Percentiles rank a stretch among this genome's conserved stretches.
Evolutionary conservation across 2,888 invertebrate species (phyloP).

Genomic region (Troilus luridus): DNA sequence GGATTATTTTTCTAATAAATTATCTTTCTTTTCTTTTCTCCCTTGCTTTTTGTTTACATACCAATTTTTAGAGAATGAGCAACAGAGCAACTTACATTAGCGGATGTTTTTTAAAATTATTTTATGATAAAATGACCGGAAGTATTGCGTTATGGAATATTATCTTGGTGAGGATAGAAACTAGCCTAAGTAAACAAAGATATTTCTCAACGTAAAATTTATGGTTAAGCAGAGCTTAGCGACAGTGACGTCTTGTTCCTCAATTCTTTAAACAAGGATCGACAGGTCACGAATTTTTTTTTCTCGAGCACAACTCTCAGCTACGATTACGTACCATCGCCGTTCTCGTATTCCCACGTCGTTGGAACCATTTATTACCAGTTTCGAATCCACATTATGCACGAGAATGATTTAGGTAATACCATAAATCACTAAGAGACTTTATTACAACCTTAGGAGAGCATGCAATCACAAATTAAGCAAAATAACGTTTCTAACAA

Average conservation of each 20-base stretch:
- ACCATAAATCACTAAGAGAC: slow-evolving; percentile 2
- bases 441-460: background rate
- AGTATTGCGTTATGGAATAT: background rate
- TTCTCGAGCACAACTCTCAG: slow-evolving; percentile 15
- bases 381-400: slow-evolving; percentile 23
- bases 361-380: slow-evolving; percentile 26
- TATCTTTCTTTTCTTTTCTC: no score
- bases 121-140: no score
- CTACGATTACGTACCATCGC: slow-evolving; percentile 4
- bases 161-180: background rate
- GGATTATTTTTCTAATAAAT: no score
- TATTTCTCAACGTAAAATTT: background rate
- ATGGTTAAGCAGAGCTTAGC: background rate
- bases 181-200: background rate
- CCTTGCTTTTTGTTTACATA: no score
- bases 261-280: slow-evolving; percentile 25
- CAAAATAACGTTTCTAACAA: background rate
- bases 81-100: no score
- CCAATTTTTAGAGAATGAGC: no score
- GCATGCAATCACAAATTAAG: background rate
- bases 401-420: slow-evolving; percentile 16
- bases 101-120: no score
- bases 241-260: slow-evolving; percentile 4
- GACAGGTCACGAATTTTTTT: slow-evolving; percentile 32
- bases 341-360: slow-evolving; percentile 32